Percentiles rank a stretch among this genome's conserved stretches.
Conservation (phyloP, 2,113 vertebrate species). For the Collichthys lucidus region DNA sequence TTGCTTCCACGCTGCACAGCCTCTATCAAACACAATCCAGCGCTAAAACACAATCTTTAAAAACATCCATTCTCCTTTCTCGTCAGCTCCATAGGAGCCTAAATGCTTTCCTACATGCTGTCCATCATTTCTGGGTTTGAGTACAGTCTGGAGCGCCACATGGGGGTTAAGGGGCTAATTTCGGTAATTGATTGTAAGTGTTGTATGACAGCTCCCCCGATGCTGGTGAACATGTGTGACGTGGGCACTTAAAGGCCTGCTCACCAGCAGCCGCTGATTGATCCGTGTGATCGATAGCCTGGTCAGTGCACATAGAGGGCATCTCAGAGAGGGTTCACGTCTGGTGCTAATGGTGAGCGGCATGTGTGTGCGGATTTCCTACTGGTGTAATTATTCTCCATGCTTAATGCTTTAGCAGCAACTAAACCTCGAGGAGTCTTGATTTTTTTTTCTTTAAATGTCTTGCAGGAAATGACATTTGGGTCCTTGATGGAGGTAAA, state of each 20-base stretch:
- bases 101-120: constrained; percentile 53
- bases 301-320: constrained; percentile 38
- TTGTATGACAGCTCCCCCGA: constrained; percentile 83
- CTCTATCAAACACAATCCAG: not conserved
- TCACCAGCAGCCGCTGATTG: constrained; percentile 67
- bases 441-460: not conserved
- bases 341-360: constrained; percentile 59
- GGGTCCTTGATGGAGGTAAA: not conserved
- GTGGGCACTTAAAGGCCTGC: constrained; percentile 66
- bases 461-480: constrained; percentile 15
- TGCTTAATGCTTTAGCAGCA: constrained; percentile 11
- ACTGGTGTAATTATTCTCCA: constrained; percentile 20
- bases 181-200: constrained; percentile 86
- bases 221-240: constrained; percentile 74
- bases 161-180: constrained; percentile 81
- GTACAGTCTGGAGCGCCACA: constrained; percentile 44
- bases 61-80: not conserved
- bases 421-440: not conserved
- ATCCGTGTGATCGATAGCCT: constrained; percentile 80
- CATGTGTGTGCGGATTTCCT: not conserved
- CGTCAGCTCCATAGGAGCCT: constrained; percentile 48
- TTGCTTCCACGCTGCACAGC: not conserved
- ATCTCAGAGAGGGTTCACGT: constrained; percentile 53
- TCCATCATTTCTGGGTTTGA: constrained; percentile 64
- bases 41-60: not conserved